Percentiles rank a stretch among this genome's conserved stretches.
Conservation (phyloP, 2,888 invertebrate genomes). For the Drosophila monieri region DNA sequence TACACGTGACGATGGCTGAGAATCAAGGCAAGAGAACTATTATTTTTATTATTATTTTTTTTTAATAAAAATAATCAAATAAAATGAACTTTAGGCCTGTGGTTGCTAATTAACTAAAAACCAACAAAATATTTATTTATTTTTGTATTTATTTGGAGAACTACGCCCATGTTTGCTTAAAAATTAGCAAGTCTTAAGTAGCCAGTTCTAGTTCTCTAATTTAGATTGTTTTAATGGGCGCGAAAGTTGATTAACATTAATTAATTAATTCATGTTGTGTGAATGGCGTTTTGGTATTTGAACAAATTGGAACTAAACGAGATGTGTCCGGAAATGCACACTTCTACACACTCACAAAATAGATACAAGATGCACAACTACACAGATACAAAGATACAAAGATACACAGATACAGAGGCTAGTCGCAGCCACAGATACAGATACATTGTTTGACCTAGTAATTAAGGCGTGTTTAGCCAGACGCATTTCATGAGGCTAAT, state of each 20-base stretch:
- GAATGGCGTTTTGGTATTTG: conserved; percentile 68
- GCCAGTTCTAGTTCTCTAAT: conserved; percentile 32
- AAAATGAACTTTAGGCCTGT: neutral
- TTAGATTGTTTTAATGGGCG: conserved; percentile 60
- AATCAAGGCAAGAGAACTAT: neutral
- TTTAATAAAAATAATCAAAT: neutral
- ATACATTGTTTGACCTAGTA: conserved; percentile 72
- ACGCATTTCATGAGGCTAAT: conserved; percentile 76
- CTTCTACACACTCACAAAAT: conserved; percentile 11
- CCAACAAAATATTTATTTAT: neutral
- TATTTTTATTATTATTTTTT: too few relatives aligned
- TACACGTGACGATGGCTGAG: conserved; percentile 41
- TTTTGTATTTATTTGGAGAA: neutral
- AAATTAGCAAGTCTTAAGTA: conserved; percentile 13
- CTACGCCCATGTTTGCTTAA: neutral
- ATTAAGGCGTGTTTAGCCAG: conserved; percentile 76
- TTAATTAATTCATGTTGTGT: conserved; percentile 73
- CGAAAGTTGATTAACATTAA: conserved; percentile 78
- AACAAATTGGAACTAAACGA: conserved; percentile 74
- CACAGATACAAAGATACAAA: conserved; percentile 9
- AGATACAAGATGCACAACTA: conserved; percentile 14
- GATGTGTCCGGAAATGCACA: conserved; percentile 65
- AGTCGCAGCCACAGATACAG: conserved; percentile 2
- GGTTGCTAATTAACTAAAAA: neutral
- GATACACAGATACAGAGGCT: conserved; percentile 18